Evolutionary conservation across 1,140 invertebrate species (phyloP), one percentile per base, ranked within the genome.

Genomic region (Drosophila sulfurigaster): DNA sequence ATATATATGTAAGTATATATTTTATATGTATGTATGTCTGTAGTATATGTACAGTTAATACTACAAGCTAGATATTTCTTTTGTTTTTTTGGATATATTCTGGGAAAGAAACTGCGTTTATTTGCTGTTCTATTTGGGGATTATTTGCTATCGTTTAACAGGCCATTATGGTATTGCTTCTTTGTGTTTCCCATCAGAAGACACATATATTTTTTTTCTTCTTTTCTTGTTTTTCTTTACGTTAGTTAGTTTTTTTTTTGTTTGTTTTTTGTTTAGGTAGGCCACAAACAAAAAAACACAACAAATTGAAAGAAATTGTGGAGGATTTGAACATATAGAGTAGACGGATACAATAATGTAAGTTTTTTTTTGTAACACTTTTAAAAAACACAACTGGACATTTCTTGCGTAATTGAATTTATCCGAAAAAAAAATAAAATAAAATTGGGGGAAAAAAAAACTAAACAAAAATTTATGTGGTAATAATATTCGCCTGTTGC

Each of bases 81-180:
- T 64, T 64, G 62, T 20, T 30, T 54, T 54, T 64, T 64, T 64
- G 62, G 62, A 52, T 54, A 54, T 43, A 52, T 64, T 45, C 35
- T 48, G 57, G 38, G 51, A 52, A 63, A 64, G 62, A 71, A 71
- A 71, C 59, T 64, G 59, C 60, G 28, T 64, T 71, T 64, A 45
- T 56, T 64, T 62, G 68, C 68, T 43, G 59, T 71, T 71, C 51
- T 64, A 64, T 57, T 57, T 41, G 62, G 35, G 68, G 60, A 71
- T 73, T 72, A 57, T 41, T 57, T 57, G 46, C 67, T 75, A 75
- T 64, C 54, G 69, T 71, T 74, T 74, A 74, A 74, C 71, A 75
- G 73, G 73, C 73, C 73, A 75, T 75, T 52, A 75, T 71, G 73
- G 73, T 75, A 75, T 71, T 75, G 73, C 73, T 75, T 75, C 43